Evolutionary conservation across 2,113 vertebrate species (phyloP).

Genomic region (Abramis brama): DNA sequence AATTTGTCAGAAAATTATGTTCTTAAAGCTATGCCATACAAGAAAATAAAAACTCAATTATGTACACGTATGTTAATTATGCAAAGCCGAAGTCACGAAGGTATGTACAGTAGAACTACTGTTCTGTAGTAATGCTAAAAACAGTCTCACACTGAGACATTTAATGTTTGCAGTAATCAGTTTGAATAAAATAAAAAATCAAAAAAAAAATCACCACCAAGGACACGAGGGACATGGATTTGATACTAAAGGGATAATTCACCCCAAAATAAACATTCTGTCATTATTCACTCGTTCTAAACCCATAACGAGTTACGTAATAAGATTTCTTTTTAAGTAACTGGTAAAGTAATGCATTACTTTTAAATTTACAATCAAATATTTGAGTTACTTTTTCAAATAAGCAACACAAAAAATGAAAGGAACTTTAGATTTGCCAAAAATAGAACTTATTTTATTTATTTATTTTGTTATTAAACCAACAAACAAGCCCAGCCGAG

Average conservation of each 20-base stretch:
- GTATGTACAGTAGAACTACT: conserved; percentile 64
- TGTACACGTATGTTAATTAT: conserved; percentile 53
- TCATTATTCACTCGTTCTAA: background rate
- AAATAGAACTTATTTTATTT: too few relatives aligned
- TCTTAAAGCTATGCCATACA: conserved; percentile 67
- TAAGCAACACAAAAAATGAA: too few relatives aligned
- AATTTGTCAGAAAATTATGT: conserved; percentile 50
- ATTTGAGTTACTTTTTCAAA: too few relatives aligned
- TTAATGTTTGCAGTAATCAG: background rate
- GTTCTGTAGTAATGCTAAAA: conserved; percentile 46
- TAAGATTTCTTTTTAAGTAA: too few relatives aligned
- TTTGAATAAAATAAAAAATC: background rate
- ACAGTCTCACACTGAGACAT: conserved; percentile 7
- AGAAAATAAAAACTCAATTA: conserved; percentile 40
- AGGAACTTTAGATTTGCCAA: too few relatives aligned
- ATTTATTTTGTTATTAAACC: too few relatives aligned
- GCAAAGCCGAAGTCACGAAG: conserved; percentile 45
- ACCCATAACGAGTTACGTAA: background rate
- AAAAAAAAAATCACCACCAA: conserved; percentile 54
- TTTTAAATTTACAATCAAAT: too few relatives aligned
- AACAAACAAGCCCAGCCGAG: too few relatives aligned
- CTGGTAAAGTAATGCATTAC: too few relatives aligned
- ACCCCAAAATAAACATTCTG: background rate
- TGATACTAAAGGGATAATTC: background rate
- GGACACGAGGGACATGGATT: conserved; percentile 47